Conservation (phyloP, 2,797 vertebrate species). For the Poecilia picta region DNA sequence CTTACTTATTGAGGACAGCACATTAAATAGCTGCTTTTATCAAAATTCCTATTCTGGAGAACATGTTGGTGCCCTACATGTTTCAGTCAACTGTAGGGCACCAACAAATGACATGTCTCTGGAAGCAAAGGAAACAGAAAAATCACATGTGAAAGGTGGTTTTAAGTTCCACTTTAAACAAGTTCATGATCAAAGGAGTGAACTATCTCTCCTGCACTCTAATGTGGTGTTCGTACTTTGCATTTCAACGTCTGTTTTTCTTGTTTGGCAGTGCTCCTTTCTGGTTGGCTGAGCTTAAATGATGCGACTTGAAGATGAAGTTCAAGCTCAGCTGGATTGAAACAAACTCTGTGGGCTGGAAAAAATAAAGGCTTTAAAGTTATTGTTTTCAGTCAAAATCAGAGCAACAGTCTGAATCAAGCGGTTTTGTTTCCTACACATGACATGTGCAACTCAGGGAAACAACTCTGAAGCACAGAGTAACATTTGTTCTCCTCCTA, state of each 20-base stretch:
- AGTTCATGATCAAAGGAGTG: neutral
- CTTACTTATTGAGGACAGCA: neutral
- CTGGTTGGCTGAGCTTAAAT: conserved; percentile 15
- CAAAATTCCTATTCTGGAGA: neutral
- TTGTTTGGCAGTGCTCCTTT: conserved; percentile 29
- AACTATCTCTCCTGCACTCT: neutral
- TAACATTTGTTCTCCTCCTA: neutral
- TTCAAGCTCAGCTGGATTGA: conserved; percentile 21
- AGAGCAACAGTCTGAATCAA: neutral
- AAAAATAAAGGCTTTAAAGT: neutral
- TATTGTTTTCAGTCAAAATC: neutral
- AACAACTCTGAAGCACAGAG: neutral
- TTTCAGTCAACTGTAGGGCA: neutral
- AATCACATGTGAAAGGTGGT: neutral
- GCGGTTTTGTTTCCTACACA: neutral
- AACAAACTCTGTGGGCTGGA: neutral
- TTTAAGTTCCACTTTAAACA: neutral
- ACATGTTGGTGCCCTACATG: neutral
- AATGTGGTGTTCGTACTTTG: neutral
- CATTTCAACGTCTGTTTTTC: conserved; percentile 13
- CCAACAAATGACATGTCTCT: neutral
- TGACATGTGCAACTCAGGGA: conserved; percentile 1
- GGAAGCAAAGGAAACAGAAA: neutral
- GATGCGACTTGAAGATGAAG: conserved; percentile 30
- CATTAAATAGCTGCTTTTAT: neutral